A percentile compares a stretch with the other conserved stretches of the same genome.
phyloP scores from a whole-genome alignment of 1,140 invertebrate genomes.

The Drosophila bifasciata region DNA sequence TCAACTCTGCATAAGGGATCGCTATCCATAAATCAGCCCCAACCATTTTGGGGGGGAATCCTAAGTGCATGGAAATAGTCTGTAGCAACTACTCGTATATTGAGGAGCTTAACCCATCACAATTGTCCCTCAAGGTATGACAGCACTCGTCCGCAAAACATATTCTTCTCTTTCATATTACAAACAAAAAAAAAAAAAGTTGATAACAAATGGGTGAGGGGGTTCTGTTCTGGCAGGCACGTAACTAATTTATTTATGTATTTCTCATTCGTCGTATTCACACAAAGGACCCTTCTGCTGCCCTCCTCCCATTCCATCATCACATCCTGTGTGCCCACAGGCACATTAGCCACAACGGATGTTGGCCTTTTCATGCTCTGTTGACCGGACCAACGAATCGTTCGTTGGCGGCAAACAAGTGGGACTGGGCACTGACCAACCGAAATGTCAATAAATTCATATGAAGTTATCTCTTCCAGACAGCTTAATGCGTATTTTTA shows the following conservation, averaged over 20 bases:
- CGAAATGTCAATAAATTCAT: slow-evolving; percentile 78
- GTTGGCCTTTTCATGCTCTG: slow-evolving; percentile 77
- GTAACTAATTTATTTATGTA: slow-evolving; percentile 81
- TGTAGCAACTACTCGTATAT: not conserved
- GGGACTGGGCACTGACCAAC: slow-evolving; percentile 41
- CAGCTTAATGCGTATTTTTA: slow-evolving; percentile 80
- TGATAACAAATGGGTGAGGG: slow-evolving; percentile 27
- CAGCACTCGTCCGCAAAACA: slow-evolving; percentile 22
- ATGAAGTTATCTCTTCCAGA: slow-evolving; percentile 81
- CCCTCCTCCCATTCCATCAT: not conserved
- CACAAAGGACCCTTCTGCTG: slow-evolving; percentile 53
- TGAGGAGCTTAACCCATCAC: slow-evolving; percentile 9
- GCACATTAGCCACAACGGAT: slow-evolving; percentile 80
- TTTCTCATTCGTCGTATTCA: slow-evolving; percentile 61
- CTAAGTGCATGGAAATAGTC: not conserved
- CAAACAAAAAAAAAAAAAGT: not conserved
- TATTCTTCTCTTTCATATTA: slow-evolving; percentile 36
- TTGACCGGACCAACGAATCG: slow-evolving; percentile 41
- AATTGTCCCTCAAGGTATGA: slow-evolving; percentile 40
- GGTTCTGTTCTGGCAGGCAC: slow-evolving; percentile 46
- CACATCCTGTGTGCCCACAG: slow-evolving; percentile 66
- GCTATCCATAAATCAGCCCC: slow-evolving; percentile 20
- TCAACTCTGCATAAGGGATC: slow-evolving; percentile 8
- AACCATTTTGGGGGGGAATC: too few relatives aligned
- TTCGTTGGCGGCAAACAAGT: slow-evolving; percentile 54